Evolutionary conservation across 2,888 invertebrate genomes (phyloP).

Genomic region (Drosophila lutescens): DNA sequence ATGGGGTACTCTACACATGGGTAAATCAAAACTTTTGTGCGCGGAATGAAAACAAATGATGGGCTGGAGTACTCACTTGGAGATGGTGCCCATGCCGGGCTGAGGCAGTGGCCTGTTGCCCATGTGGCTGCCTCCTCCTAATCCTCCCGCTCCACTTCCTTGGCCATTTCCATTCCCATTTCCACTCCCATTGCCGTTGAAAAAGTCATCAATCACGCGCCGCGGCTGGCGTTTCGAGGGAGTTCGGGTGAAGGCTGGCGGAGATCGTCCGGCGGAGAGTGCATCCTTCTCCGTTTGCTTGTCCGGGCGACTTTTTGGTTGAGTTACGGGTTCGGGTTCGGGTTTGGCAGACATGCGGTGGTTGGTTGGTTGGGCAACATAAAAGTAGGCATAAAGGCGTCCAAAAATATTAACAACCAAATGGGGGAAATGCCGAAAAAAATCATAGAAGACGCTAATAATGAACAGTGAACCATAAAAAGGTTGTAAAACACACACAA

Average conservation of each 20-base stretch:
- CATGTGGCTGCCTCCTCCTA: constrained; percentile 45
- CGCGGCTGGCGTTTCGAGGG: constrained; percentile 91
- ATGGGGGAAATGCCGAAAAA: constrained; percentile 30
- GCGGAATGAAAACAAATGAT: constrained; percentile 78
- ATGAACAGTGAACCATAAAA: constrained; percentile 78
- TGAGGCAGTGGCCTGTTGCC: constrained; percentile 66
- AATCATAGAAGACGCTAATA: constrained; percentile 62
- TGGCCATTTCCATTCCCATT: constrained; percentile 15
- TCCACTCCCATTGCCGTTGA: constrained; percentile 81
- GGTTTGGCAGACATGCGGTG: constrained; percentile 65
- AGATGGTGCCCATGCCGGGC: constrained; percentile 61
- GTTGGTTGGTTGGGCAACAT: constrained; percentile 57
- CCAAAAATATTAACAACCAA: constrained; percentile 69
- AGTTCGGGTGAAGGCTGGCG: constrained; percentile 90
- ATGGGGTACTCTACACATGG: constrained; percentile 17
- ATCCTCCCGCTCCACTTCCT: constrained; percentile 11
- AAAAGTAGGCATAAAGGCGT: constrained; percentile 75
- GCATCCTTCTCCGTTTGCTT: constrained; percentile 83
- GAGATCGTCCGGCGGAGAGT: constrained; percentile 85
- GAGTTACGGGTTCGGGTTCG: constrained; percentile 43
- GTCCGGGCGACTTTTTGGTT: constrained; percentile 66
- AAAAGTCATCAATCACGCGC: constrained; percentile 87
- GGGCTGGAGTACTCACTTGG: constrained; percentile 72
- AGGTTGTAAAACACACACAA: constrained; percentile 64
- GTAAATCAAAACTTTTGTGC: constrained; percentile 78